Conservation (phyloP, 2,797 vertebrate species). For the Syngnathus rostellatus region DNA sequence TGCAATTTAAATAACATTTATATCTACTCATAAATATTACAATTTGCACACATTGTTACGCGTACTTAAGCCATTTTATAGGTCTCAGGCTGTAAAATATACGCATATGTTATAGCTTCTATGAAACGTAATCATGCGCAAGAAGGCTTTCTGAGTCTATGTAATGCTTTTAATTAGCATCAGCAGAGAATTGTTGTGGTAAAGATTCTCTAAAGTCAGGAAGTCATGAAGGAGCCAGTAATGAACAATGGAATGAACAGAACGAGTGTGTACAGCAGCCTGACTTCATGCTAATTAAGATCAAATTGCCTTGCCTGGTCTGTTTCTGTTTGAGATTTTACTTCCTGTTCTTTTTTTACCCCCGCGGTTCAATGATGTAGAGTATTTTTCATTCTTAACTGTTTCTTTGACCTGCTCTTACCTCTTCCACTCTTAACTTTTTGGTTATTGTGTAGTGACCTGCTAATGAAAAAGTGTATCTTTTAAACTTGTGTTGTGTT, state of each 20-base stretch:
- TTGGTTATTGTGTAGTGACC: background rate
- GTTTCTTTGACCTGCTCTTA: background rate
- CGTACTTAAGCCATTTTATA: background rate
- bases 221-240: constrained; percentile 42
- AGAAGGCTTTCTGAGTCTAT: constrained; percentile 2
- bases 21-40: background rate
- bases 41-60: background rate
- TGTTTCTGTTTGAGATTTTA: background rate
- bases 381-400: background rate
- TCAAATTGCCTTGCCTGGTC: constrained; percentile 31
- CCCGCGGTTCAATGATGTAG: background rate
- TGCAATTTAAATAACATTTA: no score
- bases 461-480: background rate
- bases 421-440: background rate
- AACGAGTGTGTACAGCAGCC: constrained; percentile 29
- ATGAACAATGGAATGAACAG: constrained; percentile 41
- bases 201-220: constrained; percentile 29
- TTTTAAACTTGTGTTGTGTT: background rate
- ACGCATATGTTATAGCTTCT: background rate
- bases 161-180: constrained; percentile 25
- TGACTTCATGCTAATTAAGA: constrained; percentile 21
- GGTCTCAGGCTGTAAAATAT: background rate
- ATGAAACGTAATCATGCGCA: background rate
- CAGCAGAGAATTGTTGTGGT: constrained; percentile 27
- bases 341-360: no score